Evolutionary conservation across 2,113 vertebrate species (phyloP), one percentile per base, ranked within the genome.

Genomic region (Hemiprocne comata): DNA sequence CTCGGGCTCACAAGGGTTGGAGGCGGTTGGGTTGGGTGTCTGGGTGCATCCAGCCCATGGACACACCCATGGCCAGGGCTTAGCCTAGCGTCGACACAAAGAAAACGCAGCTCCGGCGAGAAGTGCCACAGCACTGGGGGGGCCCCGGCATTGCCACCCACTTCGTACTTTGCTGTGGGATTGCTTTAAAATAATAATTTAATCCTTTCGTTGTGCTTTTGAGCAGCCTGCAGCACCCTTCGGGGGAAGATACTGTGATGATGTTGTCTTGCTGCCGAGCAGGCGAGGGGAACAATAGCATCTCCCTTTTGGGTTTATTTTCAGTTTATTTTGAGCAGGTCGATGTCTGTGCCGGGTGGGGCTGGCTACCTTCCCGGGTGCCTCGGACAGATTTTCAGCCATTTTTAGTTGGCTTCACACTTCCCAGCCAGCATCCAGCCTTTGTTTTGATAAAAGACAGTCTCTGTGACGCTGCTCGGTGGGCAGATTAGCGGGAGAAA

Each of bases 381-480:
- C 73, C 97, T 97, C 83, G 95, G 95, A 65, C 95, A 62, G 97
- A 96, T 97, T 95, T 98, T 96, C 98, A 98, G 98, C 98, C 98
- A 98, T 98, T 97, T 98, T 98, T 97, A 97, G 97, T 96, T 96
- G 81, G 97, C 94, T 97, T 97, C 93, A 77, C 87, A 93, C 90
- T 97, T 97, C 92, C 89, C 93, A 85, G 93, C 66, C 76, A 81
- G 94, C 93, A 95, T 95, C 87, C 96, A 86, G 97, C 94, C 97
- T 98, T 97, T 98, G 98, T 98, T 98, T 98, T 97, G 94, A 89
- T 94, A 92, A 97, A 97, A 97, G 94, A 85, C 91, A 69, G 85
- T 75, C 83, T 85, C 70, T 92, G 85, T 94, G 93, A 91, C 79
- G 94, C 97, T 94, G 94, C 83, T 94, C 19, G 36, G 33, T 64